Conservation (phyloP, 2,888 invertebrate species). For the Stenotaenia linearis region DNA sequence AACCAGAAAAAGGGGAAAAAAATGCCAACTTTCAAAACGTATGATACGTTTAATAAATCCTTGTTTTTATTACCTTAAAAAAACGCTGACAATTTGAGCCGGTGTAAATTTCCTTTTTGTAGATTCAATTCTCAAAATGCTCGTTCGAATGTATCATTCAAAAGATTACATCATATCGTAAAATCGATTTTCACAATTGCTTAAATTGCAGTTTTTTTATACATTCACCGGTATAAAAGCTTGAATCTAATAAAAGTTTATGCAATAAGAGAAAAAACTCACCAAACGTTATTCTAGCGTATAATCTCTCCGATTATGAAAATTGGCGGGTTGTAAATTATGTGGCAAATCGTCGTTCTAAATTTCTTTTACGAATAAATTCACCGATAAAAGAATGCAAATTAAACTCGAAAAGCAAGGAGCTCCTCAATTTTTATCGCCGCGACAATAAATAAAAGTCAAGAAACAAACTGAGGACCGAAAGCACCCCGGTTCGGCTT, state of each 20-base stretch:
- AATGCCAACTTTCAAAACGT: not conserved
- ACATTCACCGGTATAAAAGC: not conserved
- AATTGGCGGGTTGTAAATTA: conserved; percentile 4
- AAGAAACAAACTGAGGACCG: not conserved
- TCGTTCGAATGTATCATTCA: not conserved
- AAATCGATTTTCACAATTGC: conserved; percentile 1
- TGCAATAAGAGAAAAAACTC: conserved; percentile 2
- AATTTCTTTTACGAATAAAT: not conserved
- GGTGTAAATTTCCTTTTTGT: not conserved
- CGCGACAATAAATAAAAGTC: not conserved
- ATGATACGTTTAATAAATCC: not conserved
- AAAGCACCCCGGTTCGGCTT: not conserved
- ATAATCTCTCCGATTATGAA: not conserved
- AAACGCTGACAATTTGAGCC: not conserved
- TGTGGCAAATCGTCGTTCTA: not conserved
- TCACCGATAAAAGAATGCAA: not conserved
- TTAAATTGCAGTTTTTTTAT: not conserved
- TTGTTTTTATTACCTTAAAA: not conserved
- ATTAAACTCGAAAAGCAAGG: not conserved
- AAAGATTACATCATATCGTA: not conserved
- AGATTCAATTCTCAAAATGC: not conserved
- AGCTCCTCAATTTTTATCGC: not conserved
- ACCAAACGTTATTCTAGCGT: not conserved
- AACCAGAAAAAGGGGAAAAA: not conserved
- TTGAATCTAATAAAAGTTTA: not conserved